Base-by-base conservation (phyloP, 2,113 vertebrate species). In the Chlamydotis undulata region DNA sequence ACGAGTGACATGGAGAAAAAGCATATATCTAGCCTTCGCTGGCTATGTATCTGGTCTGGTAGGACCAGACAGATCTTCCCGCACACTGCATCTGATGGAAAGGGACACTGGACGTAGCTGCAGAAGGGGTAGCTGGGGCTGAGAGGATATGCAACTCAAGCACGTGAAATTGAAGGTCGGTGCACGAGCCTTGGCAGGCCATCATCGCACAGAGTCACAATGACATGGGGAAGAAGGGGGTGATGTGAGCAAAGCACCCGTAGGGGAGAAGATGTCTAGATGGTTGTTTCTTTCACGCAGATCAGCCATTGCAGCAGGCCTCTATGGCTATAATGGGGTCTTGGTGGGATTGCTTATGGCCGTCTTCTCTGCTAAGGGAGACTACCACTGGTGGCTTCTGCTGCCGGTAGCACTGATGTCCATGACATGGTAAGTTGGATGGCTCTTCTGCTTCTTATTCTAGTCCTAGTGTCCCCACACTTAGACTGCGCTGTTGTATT, bases 311-410 rank as follows among this genome's bases (percentile, higher is more conserved):
- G 98, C 98, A 9, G 98, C 98, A 3, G 99, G 99, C 26, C 97
- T 99, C 22, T 97, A 99, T 0, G 99, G 99, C 18, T 99, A 99
- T 97, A 99, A 99, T 0, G 99, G 99, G 19, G 98, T 99, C 87
- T 96, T 99, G 93, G 99, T 99, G 78, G 99, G 99, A 25, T 87
- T 99, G 89, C 98, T 99, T 74, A 99, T 99, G 98, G 99, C 99
- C 0, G 96, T 99, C 56, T 99, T 99, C 96, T 99, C 99, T 12
- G 96, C 98, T 41, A 98, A 98, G 29, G 99, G 98, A 26, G 86
- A 99, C 87, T 99, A 99, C 96, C 98, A 99, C 93, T 99, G 99
- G 99, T 99, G 99, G 99, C 98, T 99, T 59, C 97, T 99, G 50
- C 96, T 99, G 52, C 99, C 99, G 0, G 98, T 99, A 93, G 90